Conservation (phyloP, 2,113 vertebrate species). For the Phyllostomus hastatus region DNA sequence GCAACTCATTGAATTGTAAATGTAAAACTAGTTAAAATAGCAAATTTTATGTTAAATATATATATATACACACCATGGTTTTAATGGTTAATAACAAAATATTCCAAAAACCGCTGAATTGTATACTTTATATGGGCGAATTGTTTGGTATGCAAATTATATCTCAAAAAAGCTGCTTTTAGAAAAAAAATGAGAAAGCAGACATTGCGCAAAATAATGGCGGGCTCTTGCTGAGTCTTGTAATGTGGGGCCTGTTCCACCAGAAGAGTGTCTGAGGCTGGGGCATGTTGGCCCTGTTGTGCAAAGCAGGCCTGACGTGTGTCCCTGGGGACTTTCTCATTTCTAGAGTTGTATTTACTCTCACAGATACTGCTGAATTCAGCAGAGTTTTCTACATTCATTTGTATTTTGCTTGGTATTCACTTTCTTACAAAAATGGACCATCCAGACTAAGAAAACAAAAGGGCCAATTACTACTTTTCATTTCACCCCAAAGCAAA, state of each 20-base stretch:
- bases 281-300: neutral
- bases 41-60: neutral
- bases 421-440: constrained; percentile 61
- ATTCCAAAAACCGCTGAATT: neutral
- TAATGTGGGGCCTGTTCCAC: neutral
- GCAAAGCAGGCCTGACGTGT: neutral
- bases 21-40: neutral
- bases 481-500: constrained; percentile 51
- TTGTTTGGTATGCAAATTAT: neutral
- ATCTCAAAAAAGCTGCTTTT: neutral
- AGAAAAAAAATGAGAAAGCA: neutral
- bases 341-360: constrained; percentile 28
- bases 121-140: neutral
- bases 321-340: neutral
- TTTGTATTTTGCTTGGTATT: constrained; percentile 59
- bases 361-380: constrained; percentile 35
- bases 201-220: neutral
- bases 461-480: constrained; percentile 13
- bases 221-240: neutral
- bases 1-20: neutral
- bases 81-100: neutral
- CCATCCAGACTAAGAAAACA: constrained; percentile 33
- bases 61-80: neutral
- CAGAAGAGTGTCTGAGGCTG: neutral
- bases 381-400: neutral